Conservation (phyloP, 2,113 vertebrate species). For the Rhea pennata region DNA sequence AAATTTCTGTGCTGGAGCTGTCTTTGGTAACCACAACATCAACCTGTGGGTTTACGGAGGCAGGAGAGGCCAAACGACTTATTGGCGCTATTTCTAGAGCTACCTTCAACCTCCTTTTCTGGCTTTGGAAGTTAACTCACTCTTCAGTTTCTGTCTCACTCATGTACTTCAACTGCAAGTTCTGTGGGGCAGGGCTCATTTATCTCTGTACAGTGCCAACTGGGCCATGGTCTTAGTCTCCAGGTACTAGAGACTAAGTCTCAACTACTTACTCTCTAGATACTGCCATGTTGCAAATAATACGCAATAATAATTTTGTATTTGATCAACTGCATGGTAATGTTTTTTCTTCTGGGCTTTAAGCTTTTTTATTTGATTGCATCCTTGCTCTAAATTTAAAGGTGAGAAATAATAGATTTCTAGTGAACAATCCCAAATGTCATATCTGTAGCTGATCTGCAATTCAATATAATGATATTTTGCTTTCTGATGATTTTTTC, state of each 20-base stretch:
- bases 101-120: not conserved
- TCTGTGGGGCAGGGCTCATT: not conserved
- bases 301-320: conserved; percentile 7
- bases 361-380: conserved; percentile 50
- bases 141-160: not conserved
- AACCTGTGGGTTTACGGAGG: not conserved
- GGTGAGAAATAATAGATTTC: conserved; percentile 56
- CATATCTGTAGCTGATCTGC: conserved; percentile 59
- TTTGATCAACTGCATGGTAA: conserved; percentile 38
- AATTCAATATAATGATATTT: conserved; percentile 49
- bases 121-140: not conserved
- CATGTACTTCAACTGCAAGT: not conserved
- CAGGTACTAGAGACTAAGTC: not conserved
- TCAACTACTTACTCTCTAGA: not conserved
- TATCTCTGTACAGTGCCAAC: not conserved
- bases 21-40: not conserved
- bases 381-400: conserved; percentile 64
- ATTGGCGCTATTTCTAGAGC: not conserved
- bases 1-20: not conserved
- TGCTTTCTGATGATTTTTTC: conserved; percentile 7
- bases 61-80: not conserved
- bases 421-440: conserved; percentile 51
- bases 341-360: conserved; percentile 55
- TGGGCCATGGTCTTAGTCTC: not conserved
- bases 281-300: not conserved